Base-by-base conservation (phyloP, 2,797 vertebrate genomes). In the Leucoraja ocellata region DNA sequence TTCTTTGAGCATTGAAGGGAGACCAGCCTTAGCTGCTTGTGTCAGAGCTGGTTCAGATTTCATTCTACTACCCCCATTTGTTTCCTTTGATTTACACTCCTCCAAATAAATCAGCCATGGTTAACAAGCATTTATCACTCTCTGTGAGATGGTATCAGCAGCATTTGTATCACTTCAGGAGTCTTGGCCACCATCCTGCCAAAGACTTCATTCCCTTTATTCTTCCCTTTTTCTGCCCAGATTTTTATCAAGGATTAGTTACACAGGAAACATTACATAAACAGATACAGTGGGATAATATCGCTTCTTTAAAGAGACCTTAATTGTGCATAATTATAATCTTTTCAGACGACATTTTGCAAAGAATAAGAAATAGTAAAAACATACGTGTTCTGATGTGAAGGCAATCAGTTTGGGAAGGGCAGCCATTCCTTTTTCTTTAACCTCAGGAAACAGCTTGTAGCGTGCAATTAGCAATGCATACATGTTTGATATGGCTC, bases 371-470 rank as follows among this genome's bases (percentile, higher is more conserved):
- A 91, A 93, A n/a, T 80, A 46, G 91, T 32, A 93, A 95, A 95
- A 94, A 88, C 98, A 76, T 98, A 99, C 98, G 32, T 99, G 98
- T 95, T 99, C 99, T 0, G 99, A 99, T 0, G 99, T 99, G 97
- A 99, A 98, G 96, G 98, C 99, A 95, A 96, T 97, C 97, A 99
- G 98, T 94, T 98, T 96, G 93, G 99, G 98, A 93, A 99, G 97
- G 0, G 98, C 98, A 93, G 98, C 97, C 99, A 99, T 99, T 96
- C 99, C 99, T 97, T 99, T 99, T 97, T 99, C 98, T 97, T 99
- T 99, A 96, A 99, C 99, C 95, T 99, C 99, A 28, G 99, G 99
- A 95, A 99, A 99, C 98, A 99, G 99, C 97, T 99, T 99, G 96
- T 98, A 99, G 95, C 99, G 99, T 91, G 99, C 99, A 94, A 99